Conservation (phyloP, 1,140 invertebrate species). For the Aphelenchoides fujianensis region DNA sequence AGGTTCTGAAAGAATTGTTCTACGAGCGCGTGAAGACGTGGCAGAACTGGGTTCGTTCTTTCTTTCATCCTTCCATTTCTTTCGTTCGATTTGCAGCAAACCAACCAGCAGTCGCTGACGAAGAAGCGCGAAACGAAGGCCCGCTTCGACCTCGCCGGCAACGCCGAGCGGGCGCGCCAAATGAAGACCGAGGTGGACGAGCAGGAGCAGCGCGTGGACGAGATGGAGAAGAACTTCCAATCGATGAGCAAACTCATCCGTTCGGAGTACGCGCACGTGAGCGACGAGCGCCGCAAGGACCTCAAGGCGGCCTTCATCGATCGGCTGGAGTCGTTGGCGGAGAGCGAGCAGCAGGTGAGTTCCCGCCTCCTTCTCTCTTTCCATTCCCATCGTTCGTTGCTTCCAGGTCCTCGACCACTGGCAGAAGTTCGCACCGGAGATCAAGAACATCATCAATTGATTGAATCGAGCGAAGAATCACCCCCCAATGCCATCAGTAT, state of each 20-base stretch:
- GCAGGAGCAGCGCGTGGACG: slow-evolving; percentile 92
- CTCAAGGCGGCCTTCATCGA: slow-evolving; percentile 80
- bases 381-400: background rate
- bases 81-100: too few relatives aligned
- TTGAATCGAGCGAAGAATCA: too few relatives aligned
- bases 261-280: slow-evolving; percentile 88
- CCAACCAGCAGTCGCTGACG: slow-evolving; percentile 85
- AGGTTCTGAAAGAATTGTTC: slow-evolving; percentile 70
- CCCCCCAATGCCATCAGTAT: too few relatives aligned
- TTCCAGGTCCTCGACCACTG: slow-evolving; percentile 64
- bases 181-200: slow-evolving; percentile 76
- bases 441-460: slow-evolving; percentile 40
- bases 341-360: slow-evolving; percentile 85
- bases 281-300: slow-evolving; percentile 79
- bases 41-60: too few relatives aligned
- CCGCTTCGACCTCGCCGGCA: slow-evolving; percentile 80
- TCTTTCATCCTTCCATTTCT: too few relatives aligned
- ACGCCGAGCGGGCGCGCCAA: slow-evolving; percentile 75
- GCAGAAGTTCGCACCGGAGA: slow-evolving; percentile 68
- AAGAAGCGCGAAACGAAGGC: slow-evolving; percentile 91
- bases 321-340: slow-evolving; percentile 88
- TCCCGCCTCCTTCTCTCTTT: slow-evolving; percentile 17
- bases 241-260: slow-evolving; percentile 92
- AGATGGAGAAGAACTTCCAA: slow-evolving; percentile 89
- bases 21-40: slow-evolving; percentile 95